Evolutionary conservation across 2,888 invertebrate genomes (phyloP).

Genomic region (Micropterix aruncella): DNA sequence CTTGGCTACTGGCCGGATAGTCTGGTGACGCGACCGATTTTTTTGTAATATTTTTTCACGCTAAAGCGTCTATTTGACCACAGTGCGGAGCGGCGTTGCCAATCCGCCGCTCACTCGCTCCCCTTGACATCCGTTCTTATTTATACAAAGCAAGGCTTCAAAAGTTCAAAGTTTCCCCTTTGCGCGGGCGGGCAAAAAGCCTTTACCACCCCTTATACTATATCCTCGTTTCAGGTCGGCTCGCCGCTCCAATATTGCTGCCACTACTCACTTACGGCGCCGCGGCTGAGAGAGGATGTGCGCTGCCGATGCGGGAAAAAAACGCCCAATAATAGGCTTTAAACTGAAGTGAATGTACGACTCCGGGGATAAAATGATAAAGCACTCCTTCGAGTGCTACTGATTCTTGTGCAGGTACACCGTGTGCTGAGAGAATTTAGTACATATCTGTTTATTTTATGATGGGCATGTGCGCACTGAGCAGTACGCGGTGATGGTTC

Average conservation of each 20-base stretch:
- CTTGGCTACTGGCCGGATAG: no score
- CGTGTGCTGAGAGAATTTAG: no score
- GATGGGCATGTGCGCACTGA: no score
- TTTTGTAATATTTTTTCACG: no score
- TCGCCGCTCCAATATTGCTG: not conserved
- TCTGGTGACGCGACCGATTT: no score
- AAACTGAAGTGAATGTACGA: not conserved
- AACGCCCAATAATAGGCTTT: not conserved
- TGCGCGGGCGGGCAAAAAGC: not conserved
- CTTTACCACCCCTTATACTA: not conserved
- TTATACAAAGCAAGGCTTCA: conserved; percentile 27
- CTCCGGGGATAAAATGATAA: no score
- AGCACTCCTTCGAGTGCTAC: not conserved
- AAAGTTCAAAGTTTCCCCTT: conserved; percentile 17
- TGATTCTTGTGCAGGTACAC: no score
- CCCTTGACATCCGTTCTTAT: conserved; percentile 23
- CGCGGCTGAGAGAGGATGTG: not conserved
- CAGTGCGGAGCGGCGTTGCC: no score
- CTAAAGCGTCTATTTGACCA: no score
- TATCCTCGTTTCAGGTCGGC: not conserved
- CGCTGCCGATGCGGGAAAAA: no score
- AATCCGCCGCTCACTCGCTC: conserved; percentile 12
- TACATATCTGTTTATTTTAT: no score
- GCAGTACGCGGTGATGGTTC: no score
- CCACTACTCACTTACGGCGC: not conserved